Evolutionary conservation across 2,113 vertebrate genomes (phyloP), one percentile per base, ranked within the genome.

Genomic region (Eira barbara): DNA sequence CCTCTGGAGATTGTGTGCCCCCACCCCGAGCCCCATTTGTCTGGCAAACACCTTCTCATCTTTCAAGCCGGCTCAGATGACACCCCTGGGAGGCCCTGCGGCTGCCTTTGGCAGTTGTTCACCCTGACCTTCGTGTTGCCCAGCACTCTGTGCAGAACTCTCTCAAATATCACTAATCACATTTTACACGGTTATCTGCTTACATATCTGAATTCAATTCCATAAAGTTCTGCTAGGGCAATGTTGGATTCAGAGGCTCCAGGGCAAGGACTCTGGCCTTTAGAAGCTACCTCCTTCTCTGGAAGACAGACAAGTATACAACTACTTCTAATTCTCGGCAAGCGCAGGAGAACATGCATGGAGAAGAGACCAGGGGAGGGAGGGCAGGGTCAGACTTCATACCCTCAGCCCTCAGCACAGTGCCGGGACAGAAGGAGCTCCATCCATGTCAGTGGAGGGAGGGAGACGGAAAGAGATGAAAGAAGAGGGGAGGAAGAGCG

Each of bases 161-260:
- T 94, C 97, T 98, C 96, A 94, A 94, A 96, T 97, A 74, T 97
- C 97, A 85, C 94, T 73, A 91, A 91, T 52, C 94, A 71, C 93
- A 96, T 69, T 97, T 90, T 78, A 95, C 25, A 76, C 0, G 4
- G 87, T 79, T 97, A 95, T 95, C 94, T 97, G 81, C 88, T 97
- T 92, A 97, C 92, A 78, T 42, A 88, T 81, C 96, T 91, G 89
- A 92, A 83, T 90, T 88, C 93, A 95, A 36, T 45, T 95, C 79
- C 25, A 4, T 63, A 47, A 92, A 45, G 63, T 87, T 91, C 73
- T 73, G 82, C 87, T 20, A 55, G 55, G 29, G 45, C 92, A 29
- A 29, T 25, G 80, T 74, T 63, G n/a, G 88, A 87, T 31, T 63
- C 85, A 45, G 36, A 4, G 63, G 61, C 59, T 96, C 36, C 1